Percentiles rank a stretch among this genome's conserved stretches.
phyloP scores from a whole-genome alignment of 2,888 invertebrate species.

The Tipula lateralis region DNA sequence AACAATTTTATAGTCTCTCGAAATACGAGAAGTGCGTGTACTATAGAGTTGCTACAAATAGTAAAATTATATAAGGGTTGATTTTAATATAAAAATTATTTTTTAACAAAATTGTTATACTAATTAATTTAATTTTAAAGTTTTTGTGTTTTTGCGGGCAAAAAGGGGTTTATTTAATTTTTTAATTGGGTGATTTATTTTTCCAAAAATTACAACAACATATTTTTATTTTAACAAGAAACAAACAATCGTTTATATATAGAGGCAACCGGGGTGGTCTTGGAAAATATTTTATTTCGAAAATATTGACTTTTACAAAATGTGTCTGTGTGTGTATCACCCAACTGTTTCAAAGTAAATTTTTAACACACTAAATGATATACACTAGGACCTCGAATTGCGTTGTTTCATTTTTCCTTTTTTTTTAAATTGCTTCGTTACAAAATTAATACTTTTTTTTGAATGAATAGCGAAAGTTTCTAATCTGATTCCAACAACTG shows the following conservation, averaged over 20 bases:
- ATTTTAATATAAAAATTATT: not conserved
- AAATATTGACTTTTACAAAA: not conserved
- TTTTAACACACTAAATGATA: not conserved
- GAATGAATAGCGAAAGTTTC: too few species aligned
- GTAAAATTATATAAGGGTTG: not conserved
- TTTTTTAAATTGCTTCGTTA: too few species aligned
- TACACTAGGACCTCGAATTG: too few species aligned
- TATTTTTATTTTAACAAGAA: slow-evolving; percentile 13
- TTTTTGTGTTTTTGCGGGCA: slow-evolving; percentile 19
- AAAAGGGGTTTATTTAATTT: not conserved
- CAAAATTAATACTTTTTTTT: too few species aligned
- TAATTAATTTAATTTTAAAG: slow-evolving; percentile 11
- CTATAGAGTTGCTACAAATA: not conserved
- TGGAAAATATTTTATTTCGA: not conserved
- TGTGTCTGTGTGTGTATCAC: not conserved
- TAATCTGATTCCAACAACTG: too few species aligned
- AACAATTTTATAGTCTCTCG: not conserved
- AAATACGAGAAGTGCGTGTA: not conserved
- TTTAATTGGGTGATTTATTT: slow-evolving; percentile 19
- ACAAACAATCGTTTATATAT: not conserved
- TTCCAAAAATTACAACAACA: not conserved
- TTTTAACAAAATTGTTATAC: not conserved
- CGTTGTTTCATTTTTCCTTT: too few species aligned
- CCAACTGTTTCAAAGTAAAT: not conserved
- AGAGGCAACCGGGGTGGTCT: not conserved